These are phyloP conservation scores for Plemyria rubiginata DNA, from an alignment of 2,888 invertebrate species.

Conservation along the genomic window DNA sequence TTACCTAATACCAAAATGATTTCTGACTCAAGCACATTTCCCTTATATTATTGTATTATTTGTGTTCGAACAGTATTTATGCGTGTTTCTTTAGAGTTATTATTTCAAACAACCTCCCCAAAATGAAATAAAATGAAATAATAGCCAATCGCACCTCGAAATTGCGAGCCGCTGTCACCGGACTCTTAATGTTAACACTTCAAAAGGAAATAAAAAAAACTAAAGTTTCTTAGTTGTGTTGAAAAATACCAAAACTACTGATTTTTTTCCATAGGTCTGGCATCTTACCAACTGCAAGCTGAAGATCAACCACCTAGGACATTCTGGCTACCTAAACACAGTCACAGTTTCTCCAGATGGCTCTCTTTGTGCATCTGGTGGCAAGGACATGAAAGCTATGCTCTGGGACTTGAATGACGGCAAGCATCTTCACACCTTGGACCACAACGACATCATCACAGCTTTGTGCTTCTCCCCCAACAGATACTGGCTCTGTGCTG, in stretches of 20 bases:
- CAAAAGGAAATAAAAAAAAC: too few relatives aligned
- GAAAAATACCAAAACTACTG: neutral
- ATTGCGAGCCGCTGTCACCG: too few relatives aligned
- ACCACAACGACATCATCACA: slow-evolving; percentile 99
- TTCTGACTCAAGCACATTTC: too few relatives aligned
- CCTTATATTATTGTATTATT: too few relatives aligned
- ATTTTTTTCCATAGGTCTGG: slow-evolving; percentile 90
- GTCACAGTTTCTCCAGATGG: slow-evolving; percentile 99
- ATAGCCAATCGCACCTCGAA: too few relatives aligned
- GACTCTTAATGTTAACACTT: too few relatives aligned
- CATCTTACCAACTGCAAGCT: slow-evolving; percentile 99
- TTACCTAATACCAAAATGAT: too few relatives aligned
- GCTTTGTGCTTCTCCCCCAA: slow-evolving; percentile 99
- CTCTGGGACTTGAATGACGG: slow-evolving; percentile 99
- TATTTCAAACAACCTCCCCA: too few relatives aligned
- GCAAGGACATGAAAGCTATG: slow-evolving; percentile 99
- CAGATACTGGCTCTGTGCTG: slow-evolving; percentile 99
- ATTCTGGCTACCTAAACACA: slow-evolving; percentile 98
- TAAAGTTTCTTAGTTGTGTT: too few relatives aligned
- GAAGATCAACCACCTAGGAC: slow-evolving; percentile 99
- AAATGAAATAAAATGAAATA: too few relatives aligned
- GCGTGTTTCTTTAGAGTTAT: too few relatives aligned
- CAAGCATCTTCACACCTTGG: slow-evolving; percentile 99
- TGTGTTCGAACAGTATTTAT: too few relatives aligned
- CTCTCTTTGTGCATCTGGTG: slow-evolving; percentile 99